A percentile compares a stretch with the other conserved stretches of the same genome.
These are phyloP conservation scores for Sclerurus mexicanus DNA, from an alignment of 2,113 vertebrate species.

Conservation along the genomic window DNA sequence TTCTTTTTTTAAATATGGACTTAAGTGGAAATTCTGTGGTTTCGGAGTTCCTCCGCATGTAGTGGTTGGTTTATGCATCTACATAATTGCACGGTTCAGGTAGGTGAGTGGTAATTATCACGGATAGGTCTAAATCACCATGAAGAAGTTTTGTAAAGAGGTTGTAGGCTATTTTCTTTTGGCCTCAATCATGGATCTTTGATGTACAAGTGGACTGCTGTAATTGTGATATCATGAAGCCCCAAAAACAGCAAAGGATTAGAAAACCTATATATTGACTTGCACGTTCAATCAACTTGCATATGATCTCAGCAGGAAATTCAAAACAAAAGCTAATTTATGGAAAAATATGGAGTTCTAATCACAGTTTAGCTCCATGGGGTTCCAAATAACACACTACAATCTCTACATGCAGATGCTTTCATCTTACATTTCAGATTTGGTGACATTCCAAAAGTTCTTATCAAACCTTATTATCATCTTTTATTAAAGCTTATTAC, in stretches of 20 bases:
- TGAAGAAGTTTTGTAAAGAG: not conserved
- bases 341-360: slow-evolving; percentile 85
- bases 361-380: slow-evolving; percentile 78
- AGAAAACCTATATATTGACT: slow-evolving; percentile 68
- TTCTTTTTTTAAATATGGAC: not conserved
- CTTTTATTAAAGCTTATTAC: slow-evolving; percentile 65
- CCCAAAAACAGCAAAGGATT: slow-evolving; percentile 67
- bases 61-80: not conserved
- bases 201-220: slow-evolving; percentile 34
- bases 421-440: slow-evolving; percentile 72
- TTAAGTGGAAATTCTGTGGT: not conserved
- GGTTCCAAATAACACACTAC: slow-evolving; percentile 79
- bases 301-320: slow-evolving; percentile 79
- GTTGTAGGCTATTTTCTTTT: not conserved
- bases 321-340: slow-evolving; percentile 83
- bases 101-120: not conserved
- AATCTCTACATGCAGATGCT: slow-evolving; percentile 69
- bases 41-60: not conserved
- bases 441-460: slow-evolving; percentile 68
- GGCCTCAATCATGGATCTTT: slow-evolving; percentile 29
- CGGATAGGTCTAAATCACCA: not conserved
- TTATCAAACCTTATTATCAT: slow-evolving; percentile 75
- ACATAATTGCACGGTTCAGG: not conserved
- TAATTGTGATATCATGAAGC: slow-evolving; percentile 35
- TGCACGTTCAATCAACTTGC: slow-evolving; percentile 70